A percentile compares a stretch with the other conserved stretches of the same genome.
phyloP scores from a whole-genome alignment of 2,797 vertebrate species.

The Chloroceryle amazona region DNA sequence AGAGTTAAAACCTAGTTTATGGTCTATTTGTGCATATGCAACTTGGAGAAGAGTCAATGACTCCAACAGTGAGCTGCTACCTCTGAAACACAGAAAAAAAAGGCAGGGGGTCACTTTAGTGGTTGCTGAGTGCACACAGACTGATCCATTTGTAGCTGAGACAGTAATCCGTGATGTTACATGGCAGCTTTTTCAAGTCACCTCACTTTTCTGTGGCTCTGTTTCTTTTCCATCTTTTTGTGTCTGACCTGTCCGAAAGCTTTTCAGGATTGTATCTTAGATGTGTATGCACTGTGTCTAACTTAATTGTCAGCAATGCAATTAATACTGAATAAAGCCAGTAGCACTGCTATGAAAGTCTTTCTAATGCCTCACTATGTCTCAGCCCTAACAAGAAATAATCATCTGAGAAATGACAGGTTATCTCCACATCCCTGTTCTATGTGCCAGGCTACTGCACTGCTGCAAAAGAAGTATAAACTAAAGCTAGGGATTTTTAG shows the following conservation, averaged over 20 bases:
- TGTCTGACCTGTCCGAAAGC: not conserved
- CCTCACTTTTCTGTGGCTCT: not conserved
- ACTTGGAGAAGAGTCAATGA: not conserved
- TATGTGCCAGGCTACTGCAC: not conserved
- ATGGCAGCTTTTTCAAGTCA: not conserved
- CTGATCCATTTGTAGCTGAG: not conserved
- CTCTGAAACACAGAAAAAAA: not conserved
- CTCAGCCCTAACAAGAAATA: not conserved
- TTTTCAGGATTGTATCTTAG: not conserved
- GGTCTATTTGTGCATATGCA: not conserved
- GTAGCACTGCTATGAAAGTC: not conserved
- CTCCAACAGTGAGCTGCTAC: not conserved
- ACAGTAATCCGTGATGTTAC: not conserved
- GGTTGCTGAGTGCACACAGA: accelerated
- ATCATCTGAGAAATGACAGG: not conserved
- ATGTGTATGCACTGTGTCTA: accelerated
- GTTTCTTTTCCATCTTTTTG: not conserved
- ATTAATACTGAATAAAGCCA: not conserved
- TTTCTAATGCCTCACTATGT: not conserved
- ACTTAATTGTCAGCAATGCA: not conserved
- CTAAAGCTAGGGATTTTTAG: not conserved
- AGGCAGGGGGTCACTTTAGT: not conserved
- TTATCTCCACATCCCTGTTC: not conserved
- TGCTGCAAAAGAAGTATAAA: not conserved
- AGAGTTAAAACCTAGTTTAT: not conserved